Evolutionary conservation across 2,888 invertebrate genomes (phyloP).

Genomic region (Cephalotes varians): DNA sequence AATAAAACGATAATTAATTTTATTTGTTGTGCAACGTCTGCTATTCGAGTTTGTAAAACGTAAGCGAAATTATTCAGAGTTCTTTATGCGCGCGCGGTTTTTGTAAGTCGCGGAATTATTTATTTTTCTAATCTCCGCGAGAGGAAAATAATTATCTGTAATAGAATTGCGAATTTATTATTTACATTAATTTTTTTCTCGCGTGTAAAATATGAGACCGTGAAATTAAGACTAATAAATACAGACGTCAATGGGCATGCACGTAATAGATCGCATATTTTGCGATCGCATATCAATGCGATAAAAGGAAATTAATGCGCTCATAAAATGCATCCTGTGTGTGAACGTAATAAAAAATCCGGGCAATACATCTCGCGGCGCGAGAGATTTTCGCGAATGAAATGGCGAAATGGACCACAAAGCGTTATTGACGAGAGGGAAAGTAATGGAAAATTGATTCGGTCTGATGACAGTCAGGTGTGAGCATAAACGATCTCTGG

Average conservation of each 20-base stretch:
- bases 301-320: constrained; percentile 16
- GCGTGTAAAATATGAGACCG: neutral
- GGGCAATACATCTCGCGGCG: constrained; percentile 1
- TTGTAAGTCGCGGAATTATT: neutral
- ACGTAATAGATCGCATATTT: neutral
- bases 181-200: neutral
- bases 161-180: neutral
- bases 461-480: constrained; percentile 43
- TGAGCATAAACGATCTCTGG: constrained; percentile 48
- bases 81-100: neutral
- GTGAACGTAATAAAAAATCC: constrained; percentile 19
- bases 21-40: constrained; percentile 4
- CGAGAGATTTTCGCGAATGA: constrained; percentile 33
- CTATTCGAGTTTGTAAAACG: neutral
- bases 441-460: constrained; percentile 55
- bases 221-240: neutral
- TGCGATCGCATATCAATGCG: constrained; percentile 11
- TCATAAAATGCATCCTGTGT: constrained; percentile 12
- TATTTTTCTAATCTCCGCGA: constrained; percentile 3
- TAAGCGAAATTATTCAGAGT: neutral
- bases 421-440: constrained; percentile 43
- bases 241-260: neutral
- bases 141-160: neutral
- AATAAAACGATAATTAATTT: constrained; percentile 8
- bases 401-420: constrained; percentile 37